Conservation (phyloP, 1,140 invertebrate species). For the Lepeophtheirus salmonis region DNA sequence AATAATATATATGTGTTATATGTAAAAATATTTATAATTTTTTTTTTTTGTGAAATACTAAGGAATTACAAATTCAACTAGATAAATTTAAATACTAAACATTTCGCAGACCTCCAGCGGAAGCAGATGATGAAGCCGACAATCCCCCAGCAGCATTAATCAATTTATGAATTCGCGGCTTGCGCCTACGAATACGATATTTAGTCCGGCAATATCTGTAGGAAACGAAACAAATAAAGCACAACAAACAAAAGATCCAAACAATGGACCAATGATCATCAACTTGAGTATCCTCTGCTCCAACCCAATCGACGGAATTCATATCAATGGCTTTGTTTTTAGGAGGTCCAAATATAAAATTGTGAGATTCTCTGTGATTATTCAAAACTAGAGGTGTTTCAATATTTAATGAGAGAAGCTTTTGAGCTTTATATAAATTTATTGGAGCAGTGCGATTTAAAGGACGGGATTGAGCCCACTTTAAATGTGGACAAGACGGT, state of each 20-base stretch:
- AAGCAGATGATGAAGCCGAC: background rate
- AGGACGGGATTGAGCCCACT: slow-evolving; percentile 39
- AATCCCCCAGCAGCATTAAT: background rate
- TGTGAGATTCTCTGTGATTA: too few species aligned
- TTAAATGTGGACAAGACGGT: slow-evolving; percentile 41
- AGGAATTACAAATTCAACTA: too few species aligned
- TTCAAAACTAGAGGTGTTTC: too few species aligned
- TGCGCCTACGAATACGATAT: background rate
- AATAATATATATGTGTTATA: too few species aligned
- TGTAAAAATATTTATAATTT: too few species aligned
- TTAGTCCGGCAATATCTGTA: background rate
- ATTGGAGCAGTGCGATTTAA: slow-evolving; percentile 50
- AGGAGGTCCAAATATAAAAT: too few species aligned
- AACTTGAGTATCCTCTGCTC: background rate
- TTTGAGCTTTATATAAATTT: slow-evolving; percentile 50
- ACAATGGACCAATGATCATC: background rate
- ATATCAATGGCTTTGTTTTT: too few species aligned
- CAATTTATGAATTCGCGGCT: background rate
- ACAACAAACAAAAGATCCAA: background rate
- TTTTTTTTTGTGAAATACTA: too few species aligned
- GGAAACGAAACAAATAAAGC: background rate
- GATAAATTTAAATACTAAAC: too few species aligned
- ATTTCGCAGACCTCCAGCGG: background rate
- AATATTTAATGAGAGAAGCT: slow-evolving; percentile 37
- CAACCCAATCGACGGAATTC: background rate